phyloP scores from a whole-genome alignment of 2,888 invertebrate species.

The Drosophila fungiperda region DNA sequence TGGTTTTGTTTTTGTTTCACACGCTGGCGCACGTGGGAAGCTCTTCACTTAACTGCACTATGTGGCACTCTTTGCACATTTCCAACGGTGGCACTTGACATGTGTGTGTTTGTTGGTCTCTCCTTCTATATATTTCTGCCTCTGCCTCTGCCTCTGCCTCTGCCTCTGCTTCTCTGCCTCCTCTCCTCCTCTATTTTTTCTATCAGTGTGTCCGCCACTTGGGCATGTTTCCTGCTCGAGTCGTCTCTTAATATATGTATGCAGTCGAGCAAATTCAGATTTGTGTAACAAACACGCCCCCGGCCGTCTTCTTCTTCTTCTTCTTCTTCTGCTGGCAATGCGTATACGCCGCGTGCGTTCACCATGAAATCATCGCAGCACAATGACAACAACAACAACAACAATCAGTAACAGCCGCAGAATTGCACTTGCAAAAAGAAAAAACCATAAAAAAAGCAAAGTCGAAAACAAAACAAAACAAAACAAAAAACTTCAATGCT shows the following conservation, averaged over 20 bases:
- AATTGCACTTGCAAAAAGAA: constrained; percentile 24
- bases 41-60: constrained; percentile 63
- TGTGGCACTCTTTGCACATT: constrained; percentile 49
- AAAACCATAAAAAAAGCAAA: background rate
- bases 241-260: constrained; percentile 32
- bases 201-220: constrained; percentile 71
- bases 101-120: constrained; percentile 38
- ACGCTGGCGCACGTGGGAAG: constrained; percentile 77
- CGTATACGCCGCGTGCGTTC: constrained; percentile 72
- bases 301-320: background rate
- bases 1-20: constrained; percentile 64
- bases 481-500: constrained; percentile 63
- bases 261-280: constrained; percentile 31
- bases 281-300: constrained; percentile 36
- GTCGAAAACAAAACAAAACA: background rate
- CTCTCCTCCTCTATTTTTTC: constrained; percentile 9
- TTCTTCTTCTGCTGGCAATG: constrained; percentile 39
- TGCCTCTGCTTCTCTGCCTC: background rate
- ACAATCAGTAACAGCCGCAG: constrained; percentile 9
- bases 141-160: background rate
- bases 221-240: constrained; percentile 73
- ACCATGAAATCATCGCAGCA: constrained; percentile 65
- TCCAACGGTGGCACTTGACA: constrained; percentile 64
- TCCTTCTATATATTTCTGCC: background rate
- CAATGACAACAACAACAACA: constrained; percentile 50